Base-by-base conservation (phyloP, 92 coral and sea anemone species). In the Virgularia gustaviana region DNA sequence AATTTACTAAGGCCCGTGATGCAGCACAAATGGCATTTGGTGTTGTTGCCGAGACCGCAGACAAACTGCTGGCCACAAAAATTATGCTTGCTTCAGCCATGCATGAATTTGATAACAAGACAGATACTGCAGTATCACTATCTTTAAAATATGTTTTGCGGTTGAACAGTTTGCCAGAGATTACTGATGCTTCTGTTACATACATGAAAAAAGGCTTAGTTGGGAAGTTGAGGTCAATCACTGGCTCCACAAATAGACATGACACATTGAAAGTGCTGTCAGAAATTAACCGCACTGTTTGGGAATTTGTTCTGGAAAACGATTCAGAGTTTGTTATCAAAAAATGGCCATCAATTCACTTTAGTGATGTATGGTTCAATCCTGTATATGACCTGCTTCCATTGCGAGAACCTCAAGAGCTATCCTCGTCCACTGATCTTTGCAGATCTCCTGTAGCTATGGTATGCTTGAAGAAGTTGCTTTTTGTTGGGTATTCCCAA, bases 21-120 rank as follows among this genome's bases (percentile, higher is more conserved):
- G 91, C 98, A 0, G 98, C 98, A 0, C 98, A 92, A 70, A 85
- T 92, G 54, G 94, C 98, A 9, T 79, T 92, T 25, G 98, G 96
- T 15, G 98, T 89, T n/a, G 98, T 92, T 25, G 78, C 89, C 28
- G 98, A 92, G 16, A 62, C 80, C 27, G 82, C 83, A 38, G 98
- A 92, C 61, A 92, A 92, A 38, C 83, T 92, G 0, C 78, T 92
- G 11, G 98, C 96, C 36, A 87, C 98, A 6, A 92, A 92, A 66
- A 92, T 92, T 31, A 83, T 92, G 94, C 82, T 92, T 15, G 91
- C 98, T 18, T 92, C 98, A 1, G 96, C 90, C 22, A 65, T 92
- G 51, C 98, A 92, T 61, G 98, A 92, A 71, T 92, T 92, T 75
- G 96, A 85, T 19, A 90, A 75, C 27, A 92, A 92, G 71, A 96